A percentile compares a stretch with the other conserved stretches of the same genome.
These are phyloP conservation scores for Caenorhabditis tropicalis DNA, from an alignment of 1,140 invertebrate genomes.

Conservation along the genomic window DNA sequence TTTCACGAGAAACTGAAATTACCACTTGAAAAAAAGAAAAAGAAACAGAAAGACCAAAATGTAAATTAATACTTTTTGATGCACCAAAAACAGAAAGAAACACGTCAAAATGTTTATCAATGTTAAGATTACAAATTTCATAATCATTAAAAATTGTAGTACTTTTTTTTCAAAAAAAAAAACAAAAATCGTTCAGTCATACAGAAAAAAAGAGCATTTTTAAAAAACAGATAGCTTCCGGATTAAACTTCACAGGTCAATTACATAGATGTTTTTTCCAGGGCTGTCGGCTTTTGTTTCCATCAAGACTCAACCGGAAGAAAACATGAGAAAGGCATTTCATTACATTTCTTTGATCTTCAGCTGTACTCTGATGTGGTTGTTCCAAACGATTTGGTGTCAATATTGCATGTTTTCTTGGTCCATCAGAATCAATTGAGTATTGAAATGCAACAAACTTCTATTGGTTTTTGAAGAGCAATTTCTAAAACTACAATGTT, in stretches of 20 bases:
- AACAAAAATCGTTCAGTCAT: not conserved
- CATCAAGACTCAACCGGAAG: not conserved
- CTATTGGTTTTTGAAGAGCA: not conserved
- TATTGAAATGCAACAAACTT: not conserved
- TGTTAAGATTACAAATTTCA: too few relatives aligned
- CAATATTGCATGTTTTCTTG: not conserved
- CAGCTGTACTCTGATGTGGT: not conserved
- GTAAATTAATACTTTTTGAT: not conserved
- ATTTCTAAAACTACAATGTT: constrained; percentile 1
- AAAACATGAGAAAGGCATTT: not conserved
- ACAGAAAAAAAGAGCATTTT: not conserved
- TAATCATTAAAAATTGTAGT: too few relatives aligned
- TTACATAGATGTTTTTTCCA: constrained; percentile 13
- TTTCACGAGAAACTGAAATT: not conserved
- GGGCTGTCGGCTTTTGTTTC: not conserved
- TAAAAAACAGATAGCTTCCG: not conserved
- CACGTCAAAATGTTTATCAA: not conserved
- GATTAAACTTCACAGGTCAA: not conserved
- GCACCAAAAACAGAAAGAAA: not conserved
- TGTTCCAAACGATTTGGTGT: not conserved
- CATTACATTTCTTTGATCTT: constrained; percentile 17
- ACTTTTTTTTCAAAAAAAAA: not conserved
- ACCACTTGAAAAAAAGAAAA: not conserved
- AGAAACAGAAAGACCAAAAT: not conserved
- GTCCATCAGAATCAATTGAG: not conserved